phyloP scores from a whole-genome alignment of 2,113 vertebrate species.

The Micromys minutus region DNA sequence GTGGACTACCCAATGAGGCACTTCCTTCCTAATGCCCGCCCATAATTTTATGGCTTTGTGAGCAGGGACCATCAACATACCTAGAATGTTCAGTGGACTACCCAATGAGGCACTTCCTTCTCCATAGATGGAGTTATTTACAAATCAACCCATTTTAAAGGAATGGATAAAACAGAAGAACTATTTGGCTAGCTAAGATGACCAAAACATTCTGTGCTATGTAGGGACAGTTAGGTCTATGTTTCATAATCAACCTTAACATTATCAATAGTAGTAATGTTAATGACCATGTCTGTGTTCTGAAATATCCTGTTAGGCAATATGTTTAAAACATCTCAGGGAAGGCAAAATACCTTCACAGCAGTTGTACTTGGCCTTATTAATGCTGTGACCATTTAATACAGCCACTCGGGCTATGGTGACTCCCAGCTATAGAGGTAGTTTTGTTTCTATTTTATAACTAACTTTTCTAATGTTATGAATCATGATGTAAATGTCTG shows the following conservation, averaged over 20 bases:
- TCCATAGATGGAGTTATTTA: neutral
- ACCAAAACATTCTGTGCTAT: rapidly evolving
- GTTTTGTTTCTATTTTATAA: neutral
- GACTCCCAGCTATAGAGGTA: neutral
- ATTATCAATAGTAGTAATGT: neutral
- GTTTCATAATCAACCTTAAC: neutral
- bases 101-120: neutral
- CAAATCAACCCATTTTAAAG: neutral
- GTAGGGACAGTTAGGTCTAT: neutral
- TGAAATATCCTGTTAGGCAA: neutral
- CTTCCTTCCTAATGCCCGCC: neutral
- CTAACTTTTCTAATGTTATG: neutral
- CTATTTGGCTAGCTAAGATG: neutral
- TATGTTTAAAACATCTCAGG: conserved; percentile 9
- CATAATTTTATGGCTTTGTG: neutral
- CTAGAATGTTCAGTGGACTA: neutral
- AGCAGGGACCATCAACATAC: neutral
- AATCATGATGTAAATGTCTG: neutral
- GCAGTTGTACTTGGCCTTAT: too few relatives aligned
- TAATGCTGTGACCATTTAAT: neutral
- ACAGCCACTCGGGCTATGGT: too few relatives aligned
- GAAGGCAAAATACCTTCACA: neutral
- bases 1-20: too few relatives aligned
- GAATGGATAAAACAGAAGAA: neutral
- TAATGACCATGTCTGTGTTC: neutral